Evolutionary conservation across 2,113 vertebrate species (phyloP), one percentile per base, ranked within the genome.

Genomic region (Herpailurus yagouaroundi): DNA sequence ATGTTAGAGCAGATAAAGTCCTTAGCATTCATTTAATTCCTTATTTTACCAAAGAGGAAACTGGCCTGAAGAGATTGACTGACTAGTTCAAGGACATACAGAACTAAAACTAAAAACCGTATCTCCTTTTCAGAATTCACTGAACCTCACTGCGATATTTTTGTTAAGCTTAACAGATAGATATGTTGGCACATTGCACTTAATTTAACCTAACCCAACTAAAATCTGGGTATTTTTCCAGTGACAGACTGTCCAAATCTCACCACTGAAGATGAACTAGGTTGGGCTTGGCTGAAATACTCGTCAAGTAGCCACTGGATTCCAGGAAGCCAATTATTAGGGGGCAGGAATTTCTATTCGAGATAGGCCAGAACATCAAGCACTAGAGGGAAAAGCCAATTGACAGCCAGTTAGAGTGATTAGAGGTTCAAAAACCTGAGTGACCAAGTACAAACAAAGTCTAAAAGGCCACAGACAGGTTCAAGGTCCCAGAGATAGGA

Each of bases 401-500:
- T 18, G 63, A 93, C 63, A 89, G 92, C 23, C 71, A 79, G 57
- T 50, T 66, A 80, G 41, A 15, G 38, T 87, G 74, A 88, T 14
- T 0, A 5, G 64, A 95, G 93, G 91, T 95, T 92, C 93, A 97
- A 97, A 97, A 55, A 96, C 29, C 69, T 36, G 38, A 95, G 60
- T 33, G 69, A 94, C 50, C 87, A 91, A 90, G 25, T 88, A 71
- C 91, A 97, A 85, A 95, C 63, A 89, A 97, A 98, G 98, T 98
- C 93, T 94, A 97, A 98, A 97, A 60, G 93, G 93, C 64, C 95
- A 95, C 18, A 77, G 88, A 81, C 13, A 89, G 68, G 95, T 97
- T 97, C 98, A 98, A 98, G 97, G 97, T 97, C 77, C 89, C 93
- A 79, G 38, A 96, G 90, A 94, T 1, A 95, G 74, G 83, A 97